Evolutionary conservation across 2,797 vertebrate species (phyloP).

Genomic region (Salmo trutta): DNA sequence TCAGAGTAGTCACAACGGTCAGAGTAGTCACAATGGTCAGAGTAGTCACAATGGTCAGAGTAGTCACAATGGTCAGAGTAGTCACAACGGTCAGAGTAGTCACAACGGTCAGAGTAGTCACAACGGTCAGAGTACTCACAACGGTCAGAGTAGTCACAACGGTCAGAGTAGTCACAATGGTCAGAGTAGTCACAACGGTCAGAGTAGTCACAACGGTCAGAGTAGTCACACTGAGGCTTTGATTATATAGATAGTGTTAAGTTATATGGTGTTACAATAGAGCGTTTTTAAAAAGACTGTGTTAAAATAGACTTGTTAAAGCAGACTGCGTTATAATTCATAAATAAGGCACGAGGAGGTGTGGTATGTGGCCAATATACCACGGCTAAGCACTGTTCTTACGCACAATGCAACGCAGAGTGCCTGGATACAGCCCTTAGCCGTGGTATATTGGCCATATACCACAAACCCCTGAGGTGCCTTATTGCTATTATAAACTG

Average conservation of each 20-base stretch:
- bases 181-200: neutral
- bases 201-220: neutral
- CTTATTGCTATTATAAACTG: too few relatives aligned
- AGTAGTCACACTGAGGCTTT: neutral
- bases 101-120: neutral
- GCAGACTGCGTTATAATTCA: neutral
- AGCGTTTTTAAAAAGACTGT: conserved; percentile 8
- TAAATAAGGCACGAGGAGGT: too few relatives aligned
- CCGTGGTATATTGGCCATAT: too few relatives aligned
- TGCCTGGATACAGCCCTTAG: too few relatives aligned
- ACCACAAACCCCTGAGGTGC: too few relatives aligned
- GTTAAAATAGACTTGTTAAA: neutral
- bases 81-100: too few relatives aligned
- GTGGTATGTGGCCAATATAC: too few relatives aligned
- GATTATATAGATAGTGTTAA: neutral
- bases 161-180: neutral
- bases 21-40: neutral
- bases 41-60: neutral
- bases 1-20: neutral
- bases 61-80: too few relatives aligned
- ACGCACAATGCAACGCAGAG: too few relatives aligned
- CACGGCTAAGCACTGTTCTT: too few relatives aligned
- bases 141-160: neutral
- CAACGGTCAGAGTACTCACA: too few relatives aligned
- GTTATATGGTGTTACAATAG: neutral